Evolutionary conservation across 1,140 invertebrate species (phyloP).

Genomic region (Andricus grossulariae): DNA sequence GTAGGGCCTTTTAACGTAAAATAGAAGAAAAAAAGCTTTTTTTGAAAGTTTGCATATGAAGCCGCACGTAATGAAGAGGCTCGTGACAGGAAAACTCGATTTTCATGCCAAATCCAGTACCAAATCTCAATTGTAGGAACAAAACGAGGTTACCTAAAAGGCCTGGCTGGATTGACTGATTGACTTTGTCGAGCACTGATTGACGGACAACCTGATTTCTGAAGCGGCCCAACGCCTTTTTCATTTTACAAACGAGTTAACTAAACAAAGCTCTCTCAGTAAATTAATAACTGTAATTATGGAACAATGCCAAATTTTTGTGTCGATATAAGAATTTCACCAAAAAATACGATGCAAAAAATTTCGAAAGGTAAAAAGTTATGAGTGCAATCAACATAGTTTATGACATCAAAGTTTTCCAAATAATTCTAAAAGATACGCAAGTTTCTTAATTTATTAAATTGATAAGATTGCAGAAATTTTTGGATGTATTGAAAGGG

Average conservation of each 20-base stretch:
- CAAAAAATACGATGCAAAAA: too few relatives aligned
- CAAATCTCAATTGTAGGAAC: constrained; percentile 8
- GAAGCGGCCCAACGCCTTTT: not conserved
- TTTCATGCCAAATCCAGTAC: not conserved
- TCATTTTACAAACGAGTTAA: not conserved
- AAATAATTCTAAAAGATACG: too few relatives aligned
- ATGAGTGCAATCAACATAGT: too few relatives aligned
- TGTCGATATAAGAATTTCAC: too few relatives aligned
- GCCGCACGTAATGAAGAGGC: not conserved
- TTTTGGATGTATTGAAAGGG: too few relatives aligned
- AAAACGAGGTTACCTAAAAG: constrained; percentile 12
- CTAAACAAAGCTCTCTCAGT: not conserved
- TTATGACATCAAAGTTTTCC: too few relatives aligned
- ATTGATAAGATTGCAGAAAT: too few relatives aligned
- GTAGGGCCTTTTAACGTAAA: too few relatives aligned
- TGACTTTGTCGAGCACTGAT: constrained; percentile 16
- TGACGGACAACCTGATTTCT: constrained; percentile 15
- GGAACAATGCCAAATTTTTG: too few relatives aligned
- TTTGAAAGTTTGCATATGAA: not conserved
- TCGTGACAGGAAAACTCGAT: not conserved
- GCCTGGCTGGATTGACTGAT: constrained; percentile 1
- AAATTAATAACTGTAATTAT: too few relatives aligned
- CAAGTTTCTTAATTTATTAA: too few relatives aligned
- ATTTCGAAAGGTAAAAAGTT: too few relatives aligned
- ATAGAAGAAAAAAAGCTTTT: not conserved